Evolutionary conservation across 2,797 vertebrate species (phyloP), one percentile per base, ranked within the genome.

Genomic region (Chaetodon trifasciatus): DNA sequence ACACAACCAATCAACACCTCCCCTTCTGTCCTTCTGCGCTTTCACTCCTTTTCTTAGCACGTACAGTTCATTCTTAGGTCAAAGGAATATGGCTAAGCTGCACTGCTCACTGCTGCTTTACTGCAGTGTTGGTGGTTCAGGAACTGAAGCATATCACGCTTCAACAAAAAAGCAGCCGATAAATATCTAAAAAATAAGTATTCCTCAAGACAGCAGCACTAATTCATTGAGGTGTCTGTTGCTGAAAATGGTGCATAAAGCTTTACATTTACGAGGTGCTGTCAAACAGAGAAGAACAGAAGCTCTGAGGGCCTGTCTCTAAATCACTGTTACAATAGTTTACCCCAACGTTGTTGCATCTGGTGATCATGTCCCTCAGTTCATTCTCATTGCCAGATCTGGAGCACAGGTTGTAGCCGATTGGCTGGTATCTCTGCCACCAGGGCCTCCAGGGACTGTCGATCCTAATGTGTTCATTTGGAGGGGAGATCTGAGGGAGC

Each of bases 261-360:
- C 72, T 58, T n/a, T 35, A 55, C 57, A 83, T 83, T 83, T 70
- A 86, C 0, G 47, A 76, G 71, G 35, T 12, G 46, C 61, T 89
- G 71, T 79, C 61, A 68, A 47, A 53, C 1, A 0, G 12, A 64
- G 19, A 47, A 17, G 46, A 71, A 19, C 46, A 67, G 57, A n/a
- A 37, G 53, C 28, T 52, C 42, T 39, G 13, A 35, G 32, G 35
- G 21, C 9, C 21, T 19, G 32, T 47, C 16, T 39, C 13, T 66
- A 56, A 74, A 53, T 67, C 23, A 65, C 17, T 71, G 62, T 5
- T 65, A 35, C 16, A 37, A 39, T 40, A 8, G 24, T 94, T 96
- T 95, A 99, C 98, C 91, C 97, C 97, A 70, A 97, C 97, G 3
- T 96, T 95, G 94, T 99, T 99, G 93, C 98, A 99, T 76, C 97